These are phyloP conservation scores for Danaus plexippus DNA, from an alignment of 1,140 invertebrate genomes.

Conservation along the genomic window DNA sequence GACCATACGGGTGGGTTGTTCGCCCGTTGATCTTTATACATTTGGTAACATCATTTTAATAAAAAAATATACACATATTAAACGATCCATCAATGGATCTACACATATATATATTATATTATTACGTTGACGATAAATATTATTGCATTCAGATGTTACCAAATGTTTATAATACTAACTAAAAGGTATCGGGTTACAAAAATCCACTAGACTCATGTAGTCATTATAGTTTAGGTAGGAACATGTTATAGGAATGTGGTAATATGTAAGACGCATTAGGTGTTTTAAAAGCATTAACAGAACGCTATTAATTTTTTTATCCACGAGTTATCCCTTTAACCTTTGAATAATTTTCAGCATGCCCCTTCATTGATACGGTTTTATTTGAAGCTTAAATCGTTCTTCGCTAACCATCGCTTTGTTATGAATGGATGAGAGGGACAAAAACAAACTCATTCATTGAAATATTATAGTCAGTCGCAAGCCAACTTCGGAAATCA, in stretches of 20 bases:
- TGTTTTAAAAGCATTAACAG: constrained; percentile 20
- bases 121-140: too few species aligned
- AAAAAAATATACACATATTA: neutral
- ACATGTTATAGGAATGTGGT: constrained; percentile 17
- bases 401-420: neutral
- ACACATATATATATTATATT: too few species aligned
- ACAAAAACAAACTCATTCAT: too few species aligned
- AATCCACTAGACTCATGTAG: constrained; percentile 30
- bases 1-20: constrained; percentile 97
- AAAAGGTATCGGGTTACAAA: constrained; percentile 43
- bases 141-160: constrained; percentile 28
- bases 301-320: constrained; percentile 18
- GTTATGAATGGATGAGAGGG: too few species aligned
- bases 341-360: constrained; percentile 23
- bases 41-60: constrained; percentile 40
- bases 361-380: constrained; percentile 19
- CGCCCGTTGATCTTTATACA: constrained; percentile 75
- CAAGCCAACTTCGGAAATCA: constrained; percentile 3
- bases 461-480: neutral
- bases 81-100: constrained; percentile 3
- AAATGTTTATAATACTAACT: constrained; percentile 38
- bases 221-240: constrained; percentile 28
- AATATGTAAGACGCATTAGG: constrained; percentile 8
- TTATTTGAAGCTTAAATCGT: constrained; percentile 28
- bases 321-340: neutral